Percentiles rank a stretch among this genome's conserved stretches.
phyloP scores from a whole-genome alignment of 2,888 invertebrate species.

The Busseola fusca region DNA sequence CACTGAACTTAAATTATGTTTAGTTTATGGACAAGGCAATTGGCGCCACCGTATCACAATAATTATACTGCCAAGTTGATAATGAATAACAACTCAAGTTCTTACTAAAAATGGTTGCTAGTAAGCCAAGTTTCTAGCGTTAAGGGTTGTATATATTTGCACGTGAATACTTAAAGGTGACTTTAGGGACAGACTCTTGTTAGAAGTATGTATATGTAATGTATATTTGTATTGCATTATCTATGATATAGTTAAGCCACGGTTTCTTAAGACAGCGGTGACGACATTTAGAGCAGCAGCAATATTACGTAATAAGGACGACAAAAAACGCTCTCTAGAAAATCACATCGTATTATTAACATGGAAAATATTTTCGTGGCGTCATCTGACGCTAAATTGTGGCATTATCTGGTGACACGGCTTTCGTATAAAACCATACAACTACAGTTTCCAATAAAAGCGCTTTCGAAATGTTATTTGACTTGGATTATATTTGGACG shows the following conservation, averaged over 20 bases:
- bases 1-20: no score
- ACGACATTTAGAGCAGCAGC: no score
- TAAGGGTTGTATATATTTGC: constrained; percentile 58
- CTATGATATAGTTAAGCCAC: background rate
- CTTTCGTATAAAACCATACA: background rate
- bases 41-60: constrained; percentile 1
- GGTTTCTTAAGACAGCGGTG: background rate
- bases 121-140: constrained; percentile 34
- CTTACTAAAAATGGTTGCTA: constrained; percentile 27
- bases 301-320: background rate
- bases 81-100: constrained; percentile 18
- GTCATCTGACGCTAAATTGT: background rate
- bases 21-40: no score
- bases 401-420: background rate
- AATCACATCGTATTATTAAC: no score
- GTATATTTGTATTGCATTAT: constrained; percentile 29
- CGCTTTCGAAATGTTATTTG: background rate
- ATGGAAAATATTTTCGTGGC: background rate
- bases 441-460: background rate
- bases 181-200: constrained; percentile 6
- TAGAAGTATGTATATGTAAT: constrained; percentile 21
- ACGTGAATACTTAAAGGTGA: constrained; percentile 58
- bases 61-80: constrained; percentile 37
- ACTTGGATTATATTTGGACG: no score
- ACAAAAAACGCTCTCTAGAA: background rate